A percentile compares a stretch with the other conserved stretches of the same genome.
These are phyloP conservation scores for Globodera ellingtonae DNA, from an alignment of 1,140 invertebrate genomes.

Conservation along the genomic window DNA sequence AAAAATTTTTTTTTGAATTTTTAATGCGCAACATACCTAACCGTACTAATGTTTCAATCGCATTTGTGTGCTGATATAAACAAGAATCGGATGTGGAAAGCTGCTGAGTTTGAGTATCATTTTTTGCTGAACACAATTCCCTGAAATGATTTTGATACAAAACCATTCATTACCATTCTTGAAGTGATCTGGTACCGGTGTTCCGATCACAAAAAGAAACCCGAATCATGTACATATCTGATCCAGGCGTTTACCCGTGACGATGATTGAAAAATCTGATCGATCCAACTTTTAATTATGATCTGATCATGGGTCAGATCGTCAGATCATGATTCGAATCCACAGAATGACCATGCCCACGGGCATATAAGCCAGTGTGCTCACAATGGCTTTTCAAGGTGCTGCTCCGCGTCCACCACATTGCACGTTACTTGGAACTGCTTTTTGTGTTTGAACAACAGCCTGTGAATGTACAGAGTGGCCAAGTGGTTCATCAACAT, in stretches of 20 bases:
- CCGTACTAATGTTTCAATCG: constrained; percentile 14
- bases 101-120: background rate
- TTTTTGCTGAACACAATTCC: background rate
- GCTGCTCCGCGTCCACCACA: constrained; percentile 48
- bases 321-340: background rate
- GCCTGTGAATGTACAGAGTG: constrained; percentile 47
- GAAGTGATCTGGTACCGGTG: background rate
- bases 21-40: background rate
- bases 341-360: background rate
- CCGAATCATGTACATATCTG: no score
- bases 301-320: background rate
- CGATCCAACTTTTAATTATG: no score
- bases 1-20: background rate
- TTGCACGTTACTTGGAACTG: constrained; percentile 49
- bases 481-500: constrained; percentile 53
- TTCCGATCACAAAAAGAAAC: no score
- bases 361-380: background rate
- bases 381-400: constrained; percentile 26
- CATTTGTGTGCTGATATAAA: constrained; percentile 27
- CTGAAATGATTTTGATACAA: background rate
- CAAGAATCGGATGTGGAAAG: constrained; percentile 15
- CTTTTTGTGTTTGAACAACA: constrained; percentile 48
- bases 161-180: background rate
- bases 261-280: background rate
- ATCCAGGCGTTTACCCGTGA: no score